Evolutionary conservation across 1,140 invertebrate species (phyloP).

Genomic region (Sarcophaga peregrina): DNA sequence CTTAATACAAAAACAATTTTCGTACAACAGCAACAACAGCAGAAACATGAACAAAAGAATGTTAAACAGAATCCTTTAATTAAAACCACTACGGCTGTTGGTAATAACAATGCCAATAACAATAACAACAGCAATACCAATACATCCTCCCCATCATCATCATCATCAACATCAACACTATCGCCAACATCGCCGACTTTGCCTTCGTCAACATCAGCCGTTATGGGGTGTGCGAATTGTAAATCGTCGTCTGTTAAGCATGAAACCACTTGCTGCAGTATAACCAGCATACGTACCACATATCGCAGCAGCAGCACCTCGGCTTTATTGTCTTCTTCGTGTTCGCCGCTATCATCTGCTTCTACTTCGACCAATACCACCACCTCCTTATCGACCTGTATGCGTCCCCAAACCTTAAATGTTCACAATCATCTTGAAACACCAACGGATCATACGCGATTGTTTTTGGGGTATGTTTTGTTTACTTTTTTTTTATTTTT

Average conservation of each 20-base stretch:
- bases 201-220: neutral
- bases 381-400: constrained; percentile 32
- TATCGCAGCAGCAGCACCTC: constrained; percentile 61
- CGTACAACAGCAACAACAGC: constrained; percentile 28
- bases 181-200: neutral
- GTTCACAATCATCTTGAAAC: constrained; percentile 62
- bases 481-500: constrained; percentile 17
- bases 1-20: neutral
- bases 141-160: neutral
- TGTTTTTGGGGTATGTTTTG: constrained; percentile 49
- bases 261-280: constrained; percentile 46
- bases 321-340: constrained; percentile 50
- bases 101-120: neutral
- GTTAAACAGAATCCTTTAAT: neutral
- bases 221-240: neutral
- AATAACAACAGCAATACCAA: neutral
- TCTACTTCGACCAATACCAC: neutral
- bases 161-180: neutral
- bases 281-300: constrained; percentile 48
- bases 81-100: neutral
- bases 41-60: neutral
- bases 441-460: constrained; percentile 61
- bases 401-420: constrained; percentile 61
- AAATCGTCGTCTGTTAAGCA: neutral
- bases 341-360: constrained; percentile 33